These are phyloP conservation scores for Acanthoscelides obtectus DNA, from an alignment of 2,888 invertebrate species.

Conservation along the genomic window DNA sequence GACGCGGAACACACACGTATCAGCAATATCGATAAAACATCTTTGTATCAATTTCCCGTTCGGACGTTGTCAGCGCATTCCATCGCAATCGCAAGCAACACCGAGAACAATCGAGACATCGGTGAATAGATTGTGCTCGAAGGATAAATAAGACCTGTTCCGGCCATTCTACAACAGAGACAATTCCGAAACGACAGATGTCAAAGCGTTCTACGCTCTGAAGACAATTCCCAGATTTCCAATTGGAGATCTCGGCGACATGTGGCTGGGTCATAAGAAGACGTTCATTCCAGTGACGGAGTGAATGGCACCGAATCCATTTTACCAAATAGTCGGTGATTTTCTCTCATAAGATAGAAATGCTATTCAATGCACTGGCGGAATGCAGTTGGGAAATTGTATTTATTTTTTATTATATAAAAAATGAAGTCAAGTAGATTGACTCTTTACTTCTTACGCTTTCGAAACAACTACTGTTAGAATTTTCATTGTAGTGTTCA, in stretches of 20 bases:
- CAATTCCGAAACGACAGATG: not conserved
- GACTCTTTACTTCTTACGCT: too few relatives aligned
- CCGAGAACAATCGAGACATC: not conserved
- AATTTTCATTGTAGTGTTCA: too few relatives aligned
- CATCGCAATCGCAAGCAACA: not conserved
- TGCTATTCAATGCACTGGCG: too few relatives aligned
- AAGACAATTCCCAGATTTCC: not conserved
- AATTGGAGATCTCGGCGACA: not conserved
- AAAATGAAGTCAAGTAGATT: too few relatives aligned
- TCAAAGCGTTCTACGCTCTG: not conserved
- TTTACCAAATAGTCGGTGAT: too few relatives aligned
- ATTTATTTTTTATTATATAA: too few relatives aligned
- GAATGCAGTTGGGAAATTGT: too few relatives aligned
- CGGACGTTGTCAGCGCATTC: not conserved
- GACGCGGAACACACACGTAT: not conserved
- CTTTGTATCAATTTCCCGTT: not conserved
- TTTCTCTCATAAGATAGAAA: too few relatives aligned
- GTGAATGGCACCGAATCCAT: too few relatives aligned
- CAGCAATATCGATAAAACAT: not conserved
- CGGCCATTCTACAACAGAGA: not conserved
- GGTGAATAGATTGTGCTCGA: not conserved
- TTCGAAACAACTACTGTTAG: too few relatives aligned
- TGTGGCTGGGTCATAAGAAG: not conserved
- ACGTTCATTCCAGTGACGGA: not conserved
- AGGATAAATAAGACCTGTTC: not conserved